phyloP scores from a whole-genome alignment of 2,113 vertebrate genomes.

The Casuarius casuarius region DNA sequence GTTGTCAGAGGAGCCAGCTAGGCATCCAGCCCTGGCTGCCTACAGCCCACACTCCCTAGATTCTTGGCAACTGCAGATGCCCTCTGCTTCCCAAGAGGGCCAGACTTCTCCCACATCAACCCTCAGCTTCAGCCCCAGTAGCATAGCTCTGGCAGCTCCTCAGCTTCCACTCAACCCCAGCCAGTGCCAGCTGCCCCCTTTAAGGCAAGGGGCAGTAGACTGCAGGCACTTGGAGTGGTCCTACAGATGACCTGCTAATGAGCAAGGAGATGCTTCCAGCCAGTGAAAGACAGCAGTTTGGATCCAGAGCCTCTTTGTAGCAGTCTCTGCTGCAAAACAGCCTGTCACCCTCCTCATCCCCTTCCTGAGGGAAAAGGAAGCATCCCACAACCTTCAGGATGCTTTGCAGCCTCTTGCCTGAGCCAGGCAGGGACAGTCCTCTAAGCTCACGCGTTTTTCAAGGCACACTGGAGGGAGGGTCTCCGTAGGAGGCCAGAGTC shows the following conservation, averaged over 20 bases:
- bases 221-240: fast-evolving
- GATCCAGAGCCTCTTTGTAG: neutral
- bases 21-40: neutral
- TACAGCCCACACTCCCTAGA: neutral
- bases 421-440: neutral
- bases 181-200: no score
- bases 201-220: neutral
- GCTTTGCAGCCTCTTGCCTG: neutral
- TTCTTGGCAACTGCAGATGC: fast-evolving
- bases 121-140: neutral
- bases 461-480: neutral
- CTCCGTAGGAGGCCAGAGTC: neutral
- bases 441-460: neutral
- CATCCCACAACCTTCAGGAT: neutral
- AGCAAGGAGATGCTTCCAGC: neutral
- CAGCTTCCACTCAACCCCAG: neutral
- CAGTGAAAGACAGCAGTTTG: neutral
- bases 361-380: neutral
- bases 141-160: neutral
- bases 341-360: neutral
- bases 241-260: neutral
- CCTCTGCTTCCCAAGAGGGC: neutral
- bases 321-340: neutral
- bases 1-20: neutral
- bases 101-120: neutral